Conservation (phyloP, 1,140 invertebrate species). For the Subanguina moxae region DNA sequence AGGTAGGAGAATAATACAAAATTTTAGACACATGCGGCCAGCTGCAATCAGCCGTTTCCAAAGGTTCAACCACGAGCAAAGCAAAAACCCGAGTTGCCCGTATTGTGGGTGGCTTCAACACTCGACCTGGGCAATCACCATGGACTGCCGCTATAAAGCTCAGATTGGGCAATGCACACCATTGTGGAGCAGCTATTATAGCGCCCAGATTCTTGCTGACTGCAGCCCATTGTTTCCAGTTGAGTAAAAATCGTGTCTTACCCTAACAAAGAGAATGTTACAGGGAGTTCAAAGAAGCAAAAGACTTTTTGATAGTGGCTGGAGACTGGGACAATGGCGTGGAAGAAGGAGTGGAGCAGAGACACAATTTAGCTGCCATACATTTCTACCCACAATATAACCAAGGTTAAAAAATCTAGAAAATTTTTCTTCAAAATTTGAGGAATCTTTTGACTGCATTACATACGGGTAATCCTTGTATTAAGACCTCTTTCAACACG, state of each 20-base stretch:
- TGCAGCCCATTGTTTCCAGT: slow-evolving; percentile 35
- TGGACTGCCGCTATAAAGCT: slow-evolving; percentile 25
- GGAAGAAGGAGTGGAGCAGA: slow-evolving; percentile 22
- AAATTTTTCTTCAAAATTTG: too few relatives aligned
- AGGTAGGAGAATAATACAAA: too few relatives aligned
- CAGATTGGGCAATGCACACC: slow-evolving; percentile 13
- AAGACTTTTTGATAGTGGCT: slow-evolving; percentile 16
- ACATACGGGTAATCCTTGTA: too few relatives aligned
- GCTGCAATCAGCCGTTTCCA: neutral
- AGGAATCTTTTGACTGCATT: too few relatives aligned
- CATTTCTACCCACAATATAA: slow-evolving; percentile 31
- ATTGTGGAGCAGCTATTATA: slow-evolving; percentile 30
- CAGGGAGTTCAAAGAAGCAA: slow-evolving; percentile 11
- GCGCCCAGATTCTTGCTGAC: slow-evolving; percentile 9
- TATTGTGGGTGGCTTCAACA: slow-evolving; percentile 24
- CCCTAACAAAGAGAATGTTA: too few relatives aligned
- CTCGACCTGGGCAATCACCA: slow-evolving; percentile 13
- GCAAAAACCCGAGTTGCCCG: slow-evolving; percentile 4
- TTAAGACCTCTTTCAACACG: slow-evolving; percentile 29
- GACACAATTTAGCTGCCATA: slow-evolving; percentile 18
- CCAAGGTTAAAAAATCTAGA: neutral
- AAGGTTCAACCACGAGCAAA: slow-evolving; percentile 5
- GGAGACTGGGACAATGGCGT: slow-evolving; percentile 28
- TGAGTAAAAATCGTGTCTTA: neutral
- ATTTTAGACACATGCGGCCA: too few relatives aligned